Base-by-base conservation (phyloP, 2,888 invertebrate species). In the Clepsis dumicolana region DNA sequence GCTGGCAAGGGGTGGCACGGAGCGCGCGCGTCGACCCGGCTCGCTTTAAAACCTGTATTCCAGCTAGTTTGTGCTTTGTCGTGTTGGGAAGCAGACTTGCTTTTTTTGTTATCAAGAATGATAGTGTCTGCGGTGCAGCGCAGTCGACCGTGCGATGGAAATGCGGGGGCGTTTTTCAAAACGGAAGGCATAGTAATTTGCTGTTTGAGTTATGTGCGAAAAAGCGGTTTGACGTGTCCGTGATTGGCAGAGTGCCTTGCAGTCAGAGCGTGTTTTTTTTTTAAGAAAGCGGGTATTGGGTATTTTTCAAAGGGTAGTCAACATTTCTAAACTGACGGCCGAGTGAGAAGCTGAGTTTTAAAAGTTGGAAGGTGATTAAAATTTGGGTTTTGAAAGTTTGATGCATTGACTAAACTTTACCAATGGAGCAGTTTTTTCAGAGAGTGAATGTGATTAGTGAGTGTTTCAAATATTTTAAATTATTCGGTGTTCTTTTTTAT, bases 1-100 rank as follows among this genome's bases (percentile, higher is more conserved):
- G 79, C 70, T 74, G 76, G 74, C 74, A 76, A 81, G 82, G 86
- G 86, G 83, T 80, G 79, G 83, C 72, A 76, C 71, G 59, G 78
- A 72, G 73, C 74, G 77, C 77, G 76, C 75, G 77, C 76, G 74
- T 10, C 59, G 10, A 27, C 24, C 70, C 64, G 65, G 63, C 48
- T 57, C 48, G 54, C 41, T 48, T 48, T 57, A 25, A 48, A 48
- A 48, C 48, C 21, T 21, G 48, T 48, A 21, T 21, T 21, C 48
- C 12, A 48, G 21, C 48, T 48, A 48, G 48, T 21, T 48, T 21
- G 21, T 48, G 59, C 53, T 53, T 18, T 18, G 53, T 32, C 35
- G 62, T 16, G 56, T 27, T 53, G 18, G 44, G 7, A 25, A 61
- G 64, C 38, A 44, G 70, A 70, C 60, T 32, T 25, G 41, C 73